These are phyloP conservation scores for Grus americana DNA, from an alignment of 2,113 vertebrate genomes.

Conservation along the genomic window DNA sequence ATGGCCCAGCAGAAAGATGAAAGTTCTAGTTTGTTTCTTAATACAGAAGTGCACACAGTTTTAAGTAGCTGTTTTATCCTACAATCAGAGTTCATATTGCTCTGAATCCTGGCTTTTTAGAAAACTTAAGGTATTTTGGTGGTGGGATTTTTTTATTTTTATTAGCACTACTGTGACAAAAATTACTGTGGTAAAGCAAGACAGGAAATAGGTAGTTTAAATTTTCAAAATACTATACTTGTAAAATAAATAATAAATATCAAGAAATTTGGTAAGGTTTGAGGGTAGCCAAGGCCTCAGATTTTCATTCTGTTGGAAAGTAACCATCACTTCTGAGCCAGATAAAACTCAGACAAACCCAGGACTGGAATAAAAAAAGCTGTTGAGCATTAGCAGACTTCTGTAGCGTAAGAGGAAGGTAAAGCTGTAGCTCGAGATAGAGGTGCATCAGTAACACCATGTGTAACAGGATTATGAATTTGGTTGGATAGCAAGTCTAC, in stretches of 20 bases:
- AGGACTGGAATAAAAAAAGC: not conserved
- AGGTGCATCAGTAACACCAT: not conserved
- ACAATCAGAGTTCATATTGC: not conserved
- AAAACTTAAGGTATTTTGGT: not conserved
- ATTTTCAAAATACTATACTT: not conserved
- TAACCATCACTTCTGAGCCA: not conserved
- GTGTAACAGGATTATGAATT: not conserved
- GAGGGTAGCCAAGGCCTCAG: not conserved
- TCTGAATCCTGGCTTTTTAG: not conserved
- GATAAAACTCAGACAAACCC: not conserved
- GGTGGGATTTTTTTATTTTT: no score
- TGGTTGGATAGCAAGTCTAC: not conserved
- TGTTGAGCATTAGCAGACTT: not conserved
- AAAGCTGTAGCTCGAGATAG: not conserved
- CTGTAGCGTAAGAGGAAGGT: not conserved
- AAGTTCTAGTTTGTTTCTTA: not conserved
- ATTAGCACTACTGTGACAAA: not conserved
- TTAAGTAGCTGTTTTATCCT: not conserved
- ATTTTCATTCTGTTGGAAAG: not conserved
- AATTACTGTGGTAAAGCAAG: not conserved
- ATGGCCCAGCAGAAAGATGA: not conserved
- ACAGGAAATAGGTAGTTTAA: not conserved
- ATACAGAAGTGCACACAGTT: not conserved
- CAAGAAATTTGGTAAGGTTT: not conserved
- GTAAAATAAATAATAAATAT: not conserved